These are phyloP conservation scores for Darevskia nairensis DNA, from an alignment of 2,797 vertebrate genomes.

Conservation along the genomic window DNA sequence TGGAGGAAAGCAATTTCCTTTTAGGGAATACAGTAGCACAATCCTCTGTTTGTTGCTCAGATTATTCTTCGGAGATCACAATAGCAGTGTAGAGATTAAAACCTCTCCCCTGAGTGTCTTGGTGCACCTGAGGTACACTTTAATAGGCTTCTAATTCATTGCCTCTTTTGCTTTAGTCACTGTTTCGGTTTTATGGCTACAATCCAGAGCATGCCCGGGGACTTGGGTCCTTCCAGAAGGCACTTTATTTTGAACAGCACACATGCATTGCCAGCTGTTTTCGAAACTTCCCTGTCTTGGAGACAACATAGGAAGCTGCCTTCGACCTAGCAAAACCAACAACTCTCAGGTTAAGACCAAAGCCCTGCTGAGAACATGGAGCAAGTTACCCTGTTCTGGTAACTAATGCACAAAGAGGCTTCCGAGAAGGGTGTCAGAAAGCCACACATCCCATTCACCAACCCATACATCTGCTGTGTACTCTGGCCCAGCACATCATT, in stretches of 20 bases:
- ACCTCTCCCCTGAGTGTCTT: slow-evolving; percentile 22
- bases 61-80: slow-evolving; percentile 20
- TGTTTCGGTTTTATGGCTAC: background rate
- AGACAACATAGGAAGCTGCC: background rate
- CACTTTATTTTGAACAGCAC: background rate
- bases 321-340: background rate
- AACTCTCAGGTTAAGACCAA: background rate
- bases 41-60: slow-evolving; percentile 9
- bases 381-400: background rate
- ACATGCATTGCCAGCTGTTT: background rate
- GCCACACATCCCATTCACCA: background rate
- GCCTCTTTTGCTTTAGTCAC: slow-evolving; percentile 36
- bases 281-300: background rate
- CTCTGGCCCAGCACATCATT: background rate
- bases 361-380: background rate
- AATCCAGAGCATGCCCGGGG: background rate
- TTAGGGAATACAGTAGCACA: background rate
- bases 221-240: background rate
- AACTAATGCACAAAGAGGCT: background rate
- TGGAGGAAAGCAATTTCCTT: background rate
- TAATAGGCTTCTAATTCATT: slow-evolving; percentile 16
- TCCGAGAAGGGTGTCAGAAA: background rate
- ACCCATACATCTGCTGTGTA: background rate
- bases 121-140: slow-evolving; percentile 8
- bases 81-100: slow-evolving; percentile 9